Evolutionary conservation across 2,797 vertebrate species (phyloP).

Genomic region (Odontamblyopus lacepedii): DNA sequence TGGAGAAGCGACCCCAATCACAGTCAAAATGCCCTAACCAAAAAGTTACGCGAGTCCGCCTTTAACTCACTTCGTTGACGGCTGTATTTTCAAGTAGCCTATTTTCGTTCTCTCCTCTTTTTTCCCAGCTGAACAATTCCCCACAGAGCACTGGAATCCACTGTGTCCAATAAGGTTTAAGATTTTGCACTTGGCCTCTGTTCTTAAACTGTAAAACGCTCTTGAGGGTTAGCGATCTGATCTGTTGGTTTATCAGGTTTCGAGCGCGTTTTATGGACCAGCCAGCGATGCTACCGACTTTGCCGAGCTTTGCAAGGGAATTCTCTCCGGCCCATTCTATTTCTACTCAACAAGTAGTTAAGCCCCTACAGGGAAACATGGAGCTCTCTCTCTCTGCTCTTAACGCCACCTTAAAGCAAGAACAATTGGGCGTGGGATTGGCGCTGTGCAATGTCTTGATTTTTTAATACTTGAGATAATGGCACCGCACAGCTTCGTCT

Average conservation of each 20-base stretch:
- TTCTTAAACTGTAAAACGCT: constrained; percentile 39
- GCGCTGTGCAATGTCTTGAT: constrained; percentile 43
- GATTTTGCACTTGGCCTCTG: constrained; percentile 41
- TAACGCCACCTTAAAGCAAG: constrained; percentile 39
- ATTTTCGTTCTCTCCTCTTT: background rate
- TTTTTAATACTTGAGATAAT: constrained; percentile 55
- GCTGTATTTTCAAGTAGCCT: no score
- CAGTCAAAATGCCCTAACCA: no score
- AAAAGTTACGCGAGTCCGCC: no score
- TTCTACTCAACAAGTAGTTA: constrained; percentile 38
- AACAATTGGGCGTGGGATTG: constrained; percentile 55
- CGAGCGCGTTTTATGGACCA: constrained; percentile 38
- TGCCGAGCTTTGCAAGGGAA: constrained; percentile 31
- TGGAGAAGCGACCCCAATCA: no score
- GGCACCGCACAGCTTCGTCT: constrained; percentile 15
- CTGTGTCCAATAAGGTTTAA: constrained; percentile 61
- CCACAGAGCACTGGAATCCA: constrained; percentile 38
- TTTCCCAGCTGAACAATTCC: constrained; percentile 47
- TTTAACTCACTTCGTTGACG: no score
- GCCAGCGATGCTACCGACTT: constrained; percentile 32
- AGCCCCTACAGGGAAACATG: constrained; percentile 48
- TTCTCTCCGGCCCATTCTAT: constrained; percentile 35
- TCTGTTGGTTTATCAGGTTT: constrained; percentile 42
- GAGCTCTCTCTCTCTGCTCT: constrained; percentile 49
- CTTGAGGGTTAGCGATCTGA: constrained; percentile 46